These are phyloP conservation scores for Octomys mimax DNA, from an alignment of 2,797 vertebrate genomes.

Conservation along the genomic window DNA sequence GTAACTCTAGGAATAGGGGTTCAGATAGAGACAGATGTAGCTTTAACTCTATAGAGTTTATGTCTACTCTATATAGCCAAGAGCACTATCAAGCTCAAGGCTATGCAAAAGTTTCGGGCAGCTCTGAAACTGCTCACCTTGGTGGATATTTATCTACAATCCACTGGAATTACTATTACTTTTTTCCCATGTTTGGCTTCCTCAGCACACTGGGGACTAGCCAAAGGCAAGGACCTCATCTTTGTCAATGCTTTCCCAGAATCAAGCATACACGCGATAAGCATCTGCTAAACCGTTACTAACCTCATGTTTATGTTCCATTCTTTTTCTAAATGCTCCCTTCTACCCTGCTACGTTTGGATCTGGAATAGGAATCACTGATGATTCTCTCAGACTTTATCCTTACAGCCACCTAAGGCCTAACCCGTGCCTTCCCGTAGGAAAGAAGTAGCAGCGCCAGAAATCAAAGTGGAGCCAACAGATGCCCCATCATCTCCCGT, in stretches of 20 bases:
- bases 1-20: not conserved
- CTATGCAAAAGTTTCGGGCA: not conserved
- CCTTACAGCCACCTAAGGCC: not conserved
- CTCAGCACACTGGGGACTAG: not conserved
- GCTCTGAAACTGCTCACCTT: not conserved
- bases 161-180: not conserved
- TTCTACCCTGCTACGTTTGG: not conserved
- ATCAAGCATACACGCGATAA: not conserved
- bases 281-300: not conserved
- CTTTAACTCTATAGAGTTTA: not conserved
- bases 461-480: not conserved
- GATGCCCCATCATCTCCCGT: not conserved
- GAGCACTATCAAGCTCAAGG: not conserved
- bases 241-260: not conserved
- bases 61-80: not conserved
- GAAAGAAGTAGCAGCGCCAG: not conserved
- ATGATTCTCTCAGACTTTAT: constrained; percentile 16
- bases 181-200: not conserved
- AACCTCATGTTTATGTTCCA: constrained; percentile 4
- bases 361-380: not conserved
- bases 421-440: accelerated
- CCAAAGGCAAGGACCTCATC: not conserved
- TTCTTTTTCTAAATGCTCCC: constrained; percentile 12
- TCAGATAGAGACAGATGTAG: not conserved
- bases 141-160: not conserved